Conservation (phyloP, 2,797 vertebrate species). For the Neomorphus geoffroyi region DNA sequence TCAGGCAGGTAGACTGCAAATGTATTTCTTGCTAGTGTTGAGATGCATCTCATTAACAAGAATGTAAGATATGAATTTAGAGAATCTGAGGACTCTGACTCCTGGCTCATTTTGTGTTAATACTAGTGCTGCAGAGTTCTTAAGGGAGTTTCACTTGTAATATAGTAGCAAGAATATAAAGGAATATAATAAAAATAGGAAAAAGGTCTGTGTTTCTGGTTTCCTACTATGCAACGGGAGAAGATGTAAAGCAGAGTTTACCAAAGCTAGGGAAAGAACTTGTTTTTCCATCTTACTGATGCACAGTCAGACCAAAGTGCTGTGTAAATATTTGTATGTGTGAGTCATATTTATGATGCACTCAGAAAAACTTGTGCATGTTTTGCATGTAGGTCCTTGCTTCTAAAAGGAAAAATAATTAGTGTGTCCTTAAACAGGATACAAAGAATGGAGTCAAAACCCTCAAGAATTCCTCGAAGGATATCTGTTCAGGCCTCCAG, state of each 20-base stretch:
- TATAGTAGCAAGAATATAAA: background rate
- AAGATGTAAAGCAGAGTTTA: background rate
- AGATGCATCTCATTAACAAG: background rate
- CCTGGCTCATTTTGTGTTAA: background rate
- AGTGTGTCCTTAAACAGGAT: conserved; percentile 65
- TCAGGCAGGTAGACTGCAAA: background rate
- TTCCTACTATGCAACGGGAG: background rate
- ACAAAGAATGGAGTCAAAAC: conserved; percentile 92
- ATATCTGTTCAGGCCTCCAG: conserved; percentile 80
- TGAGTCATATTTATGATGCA: background rate
- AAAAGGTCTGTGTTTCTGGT: background rate
- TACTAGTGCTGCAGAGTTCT: background rate
- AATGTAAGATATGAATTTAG: background rate
- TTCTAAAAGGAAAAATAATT: conserved; percentile 35
- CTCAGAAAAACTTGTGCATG: background rate
- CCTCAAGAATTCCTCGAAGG: conserved; percentile 90
- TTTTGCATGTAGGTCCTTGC: background rate
- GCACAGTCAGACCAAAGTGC: background rate
- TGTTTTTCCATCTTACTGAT: background rate
- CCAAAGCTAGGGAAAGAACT: background rate
- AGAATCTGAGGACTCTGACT: background rate
- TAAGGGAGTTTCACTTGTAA: background rate
- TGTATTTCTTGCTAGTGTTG: background rate
- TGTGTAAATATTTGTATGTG: background rate
- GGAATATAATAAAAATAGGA: background rate